phyloP scores from a whole-genome alignment of 2,113 vertebrate species.

The Oncorhynchus nerka region DNA sequence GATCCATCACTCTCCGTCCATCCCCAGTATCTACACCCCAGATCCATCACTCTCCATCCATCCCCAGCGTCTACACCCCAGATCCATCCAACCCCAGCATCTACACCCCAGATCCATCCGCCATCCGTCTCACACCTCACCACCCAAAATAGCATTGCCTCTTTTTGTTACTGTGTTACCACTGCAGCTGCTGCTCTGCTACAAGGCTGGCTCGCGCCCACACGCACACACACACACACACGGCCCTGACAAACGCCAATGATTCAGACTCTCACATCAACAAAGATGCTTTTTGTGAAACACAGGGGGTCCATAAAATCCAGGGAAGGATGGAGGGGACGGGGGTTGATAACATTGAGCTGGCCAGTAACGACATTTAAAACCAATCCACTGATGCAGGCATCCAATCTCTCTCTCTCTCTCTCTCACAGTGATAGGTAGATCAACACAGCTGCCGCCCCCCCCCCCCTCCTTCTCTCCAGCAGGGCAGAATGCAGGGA shows the following conservation, averaged over 20 bases:
- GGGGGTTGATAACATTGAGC: constrained; percentile 24
- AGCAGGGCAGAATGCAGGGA: constrained; percentile 57
- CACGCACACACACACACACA: constrained; percentile 22
- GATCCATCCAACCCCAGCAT: too few species aligned
- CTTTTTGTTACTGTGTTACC: constrained; percentile 57
- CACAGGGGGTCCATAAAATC: constrained; percentile 1
- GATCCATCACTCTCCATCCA: too few species aligned
- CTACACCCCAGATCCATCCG: not conserved
- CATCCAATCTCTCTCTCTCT: constrained; percentile 13
- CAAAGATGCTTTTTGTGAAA: constrained; percentile 64
- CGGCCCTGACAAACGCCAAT: constrained; percentile 55
- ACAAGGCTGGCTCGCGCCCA: constrained; percentile 38
- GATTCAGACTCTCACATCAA: constrained; percentile 63
- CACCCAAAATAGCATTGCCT: constrained; percentile 66
- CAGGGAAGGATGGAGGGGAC: constrained; percentile 33
- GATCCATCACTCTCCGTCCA: not conserved
- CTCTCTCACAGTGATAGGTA: constrained; percentile 4
- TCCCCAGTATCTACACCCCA: too few species aligned
- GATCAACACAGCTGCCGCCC: constrained; percentile 58
- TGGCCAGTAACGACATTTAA: constrained; percentile 26
- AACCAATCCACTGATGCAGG: constrained; percentile 40
- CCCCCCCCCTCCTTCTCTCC: constrained; percentile 20
- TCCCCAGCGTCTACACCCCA: too few species aligned
- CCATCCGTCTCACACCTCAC: constrained; percentile 11
- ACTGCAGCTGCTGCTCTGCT: constrained; percentile 71